Percentiles rank a stretch among this genome's conserved stretches.
Conservation (phyloP, 2,797 vertebrate genomes). For the Anguilla pacifica region DNA sequence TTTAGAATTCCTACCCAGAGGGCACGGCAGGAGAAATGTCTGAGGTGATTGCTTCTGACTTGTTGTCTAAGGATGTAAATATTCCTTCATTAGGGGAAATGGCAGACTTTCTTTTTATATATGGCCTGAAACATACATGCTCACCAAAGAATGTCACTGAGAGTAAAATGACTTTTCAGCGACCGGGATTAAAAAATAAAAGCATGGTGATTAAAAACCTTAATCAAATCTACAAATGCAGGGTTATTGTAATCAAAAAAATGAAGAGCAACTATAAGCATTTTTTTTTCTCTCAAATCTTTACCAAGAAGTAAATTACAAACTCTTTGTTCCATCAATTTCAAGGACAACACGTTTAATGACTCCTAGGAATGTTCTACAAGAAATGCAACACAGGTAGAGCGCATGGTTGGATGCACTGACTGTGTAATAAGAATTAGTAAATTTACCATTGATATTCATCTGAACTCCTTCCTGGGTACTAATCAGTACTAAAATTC, state of each 20-base stretch:
- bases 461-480: not conserved
- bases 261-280: not conserved
- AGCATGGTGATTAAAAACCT: not conserved
- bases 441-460: not conserved
- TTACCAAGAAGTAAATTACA: not conserved
- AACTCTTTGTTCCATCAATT: not conserved
- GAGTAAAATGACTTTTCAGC: not conserved
- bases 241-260: conserved; percentile 16
- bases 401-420: not conserved
- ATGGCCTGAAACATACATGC: not conserved
- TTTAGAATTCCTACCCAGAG: conserved; percentile 27
- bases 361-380: not conserved
- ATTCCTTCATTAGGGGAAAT: not conserved
- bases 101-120: not conserved
- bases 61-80: conserved; percentile 17
- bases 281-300: not conserved
- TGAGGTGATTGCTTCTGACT: conserved; percentile 26
- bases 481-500: not conserved
- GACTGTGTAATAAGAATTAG: not conserved
- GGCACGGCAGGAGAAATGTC: conserved; percentile 12
- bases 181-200: not conserved
- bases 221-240: conserved; percentile 17
- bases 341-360: not conserved
- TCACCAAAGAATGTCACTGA: conserved; percentile 16
- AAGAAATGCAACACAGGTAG: not conserved